Conservation (phyloP, 2,797 vertebrate genomes). For the Leontocebus nigricollis region DNA sequence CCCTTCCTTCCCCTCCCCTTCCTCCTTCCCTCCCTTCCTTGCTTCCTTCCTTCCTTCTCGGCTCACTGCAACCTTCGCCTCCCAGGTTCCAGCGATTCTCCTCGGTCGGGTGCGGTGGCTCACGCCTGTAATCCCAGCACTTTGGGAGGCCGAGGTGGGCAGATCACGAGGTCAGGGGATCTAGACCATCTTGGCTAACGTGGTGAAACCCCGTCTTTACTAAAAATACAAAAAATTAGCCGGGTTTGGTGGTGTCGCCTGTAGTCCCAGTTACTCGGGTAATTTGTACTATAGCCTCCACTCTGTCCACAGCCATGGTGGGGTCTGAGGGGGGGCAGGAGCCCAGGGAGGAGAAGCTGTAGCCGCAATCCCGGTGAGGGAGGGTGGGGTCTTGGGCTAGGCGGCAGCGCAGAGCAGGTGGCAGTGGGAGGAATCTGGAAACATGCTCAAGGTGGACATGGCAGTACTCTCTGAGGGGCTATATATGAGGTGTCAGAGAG, state of each 20-base stretch:
- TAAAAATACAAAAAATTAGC: not conserved
- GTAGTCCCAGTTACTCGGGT: too few species aligned
- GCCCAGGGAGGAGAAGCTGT: not conserved
- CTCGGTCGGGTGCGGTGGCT: not conserved
- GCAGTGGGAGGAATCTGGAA: not conserved
- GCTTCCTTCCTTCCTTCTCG: too few species aligned
- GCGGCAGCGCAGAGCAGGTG: accelerated
- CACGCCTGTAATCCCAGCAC: not conserved
- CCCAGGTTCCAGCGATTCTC: too few species aligned
- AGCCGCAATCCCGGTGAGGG: not conserved
- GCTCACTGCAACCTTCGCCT: too few species aligned
- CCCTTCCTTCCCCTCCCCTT: accelerated
- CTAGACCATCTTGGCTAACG: not conserved
- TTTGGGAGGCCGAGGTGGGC: not conserved
- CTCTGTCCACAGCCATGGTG: not conserved
- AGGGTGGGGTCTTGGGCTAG: not conserved
- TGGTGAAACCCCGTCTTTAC: not conserved
- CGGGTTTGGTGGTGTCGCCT: accelerated
- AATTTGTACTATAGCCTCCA: not conserved
- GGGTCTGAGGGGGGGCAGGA: not conserved
- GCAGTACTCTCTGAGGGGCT: not conserved
- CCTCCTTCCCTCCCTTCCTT: too few species aligned
- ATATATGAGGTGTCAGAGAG: not conserved
- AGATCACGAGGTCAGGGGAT: not conserved
- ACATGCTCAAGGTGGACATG: not conserved